phyloP scores from a whole-genome alignment of 2,888 invertebrate species.

The Mesoligia furuncula region DNA sequence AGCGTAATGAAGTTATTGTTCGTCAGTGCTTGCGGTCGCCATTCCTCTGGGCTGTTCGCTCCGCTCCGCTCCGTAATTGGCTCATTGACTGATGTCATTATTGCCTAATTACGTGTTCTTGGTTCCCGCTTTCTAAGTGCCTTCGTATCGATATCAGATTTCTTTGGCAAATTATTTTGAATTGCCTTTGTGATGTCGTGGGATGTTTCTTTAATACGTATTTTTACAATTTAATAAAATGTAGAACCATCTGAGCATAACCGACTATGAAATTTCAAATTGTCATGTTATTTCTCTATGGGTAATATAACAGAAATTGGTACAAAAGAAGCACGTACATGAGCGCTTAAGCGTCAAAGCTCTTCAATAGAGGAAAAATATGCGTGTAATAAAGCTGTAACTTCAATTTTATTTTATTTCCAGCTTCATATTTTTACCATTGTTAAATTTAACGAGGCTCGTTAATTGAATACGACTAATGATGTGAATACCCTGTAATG shows the following conservation, averaged over 20 bases:
- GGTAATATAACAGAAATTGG: constrained; percentile 31
- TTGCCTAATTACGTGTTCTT: constrained; percentile 72
- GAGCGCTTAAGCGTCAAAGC: constrained; percentile 19
- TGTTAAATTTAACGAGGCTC: constrained; percentile 43
- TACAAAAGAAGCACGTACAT: constrained; percentile 31
- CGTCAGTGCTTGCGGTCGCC: constrained; percentile 63
- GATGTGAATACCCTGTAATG: constrained; percentile 31
- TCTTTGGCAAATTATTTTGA: constrained; percentile 43
- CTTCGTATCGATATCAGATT: constrained; percentile 40
- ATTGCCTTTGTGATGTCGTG: constrained; percentile 24
- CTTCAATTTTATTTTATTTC: constrained; percentile 31
- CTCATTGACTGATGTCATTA: constrained; percentile 73
- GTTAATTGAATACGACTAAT: constrained; percentile 47
- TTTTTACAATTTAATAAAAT: constrained; percentile 22
- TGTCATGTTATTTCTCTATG: constrained; percentile 7
- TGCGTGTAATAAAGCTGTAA: constrained; percentile 14
- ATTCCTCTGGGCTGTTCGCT: constrained; percentile 46
- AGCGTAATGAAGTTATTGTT: constrained; percentile 77
- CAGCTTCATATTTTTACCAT: constrained; percentile 27
- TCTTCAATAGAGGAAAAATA: constrained; percentile 41
- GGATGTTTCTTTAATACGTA: constrained; percentile 1
- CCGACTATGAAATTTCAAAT: constrained; percentile 32
- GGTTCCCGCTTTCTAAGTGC: constrained; percentile 59
- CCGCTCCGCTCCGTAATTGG: constrained; percentile 71
- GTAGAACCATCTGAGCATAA: constrained; percentile 9